Evolutionary conservation across 2,888 invertebrate genomes (phyloP).

Genomic region (Ditula angustiorana): DNA sequence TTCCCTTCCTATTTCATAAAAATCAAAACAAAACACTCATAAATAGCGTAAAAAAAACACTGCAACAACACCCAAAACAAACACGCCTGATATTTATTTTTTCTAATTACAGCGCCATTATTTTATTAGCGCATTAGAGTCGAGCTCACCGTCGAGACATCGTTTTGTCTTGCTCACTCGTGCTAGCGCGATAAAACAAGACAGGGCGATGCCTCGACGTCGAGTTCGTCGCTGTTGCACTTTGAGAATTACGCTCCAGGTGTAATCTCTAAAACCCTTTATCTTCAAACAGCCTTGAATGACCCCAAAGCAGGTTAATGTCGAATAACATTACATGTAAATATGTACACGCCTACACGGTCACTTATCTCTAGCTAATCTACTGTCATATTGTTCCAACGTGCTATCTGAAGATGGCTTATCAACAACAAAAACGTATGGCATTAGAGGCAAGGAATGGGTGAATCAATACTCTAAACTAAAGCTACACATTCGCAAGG

Average conservation of each 20-base stretch:
- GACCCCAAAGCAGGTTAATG: constrained; percentile 20
- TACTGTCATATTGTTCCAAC: constrained; percentile 29
- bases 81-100: no score
- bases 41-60: no score
- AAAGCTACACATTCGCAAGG: not conserved
- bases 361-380: constrained; percentile 33
- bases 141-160: no score
- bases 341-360: constrained; percentile 3
- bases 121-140: no score
- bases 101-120: no score
- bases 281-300: constrained; percentile 16
- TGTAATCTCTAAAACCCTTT: constrained; percentile 16
- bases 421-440: constrained; percentile 20
- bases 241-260: not conserved
- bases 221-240: no score
- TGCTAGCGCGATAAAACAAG: no score
- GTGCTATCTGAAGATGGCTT: constrained; percentile 28
- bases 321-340: not conserved
- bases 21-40: no score
- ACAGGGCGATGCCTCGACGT: no score
- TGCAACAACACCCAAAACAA: no score
- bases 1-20: no score
- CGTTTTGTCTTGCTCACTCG: no score
- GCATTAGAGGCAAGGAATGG: constrained; percentile 1
- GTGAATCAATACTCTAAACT: not conserved